phyloP scores from a whole-genome alignment of 2,888 invertebrate species.

The Mechanitis messenoides region DNA sequence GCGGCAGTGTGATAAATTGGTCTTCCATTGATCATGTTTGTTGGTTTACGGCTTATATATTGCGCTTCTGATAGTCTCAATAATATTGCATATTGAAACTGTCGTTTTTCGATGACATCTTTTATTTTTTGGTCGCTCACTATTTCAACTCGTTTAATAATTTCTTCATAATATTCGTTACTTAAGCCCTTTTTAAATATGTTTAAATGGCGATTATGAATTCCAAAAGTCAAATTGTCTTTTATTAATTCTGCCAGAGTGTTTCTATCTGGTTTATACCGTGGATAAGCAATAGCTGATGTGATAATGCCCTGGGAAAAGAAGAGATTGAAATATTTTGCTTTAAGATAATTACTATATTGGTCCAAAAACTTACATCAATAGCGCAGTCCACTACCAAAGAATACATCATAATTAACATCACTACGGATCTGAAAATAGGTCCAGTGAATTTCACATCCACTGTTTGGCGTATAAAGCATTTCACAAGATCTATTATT shows the following conservation, averaged over 20 bases:
- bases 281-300: conserved; percentile 60
- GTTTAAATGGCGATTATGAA: conserved; percentile 53
- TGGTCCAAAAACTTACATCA: conserved; percentile 56
- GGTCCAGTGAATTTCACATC: conserved; percentile 57
- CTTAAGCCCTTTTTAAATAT: conserved; percentile 52
- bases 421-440: conserved; percentile 49
- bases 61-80: conserved; percentile 63
- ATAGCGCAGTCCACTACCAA: conserved; percentile 63
- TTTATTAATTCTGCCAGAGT: conserved; percentile 42
- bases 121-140: conserved; percentile 58
- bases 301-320: conserved; percentile 62
- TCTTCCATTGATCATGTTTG: conserved; percentile 55
- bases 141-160: conserved; percentile 52
- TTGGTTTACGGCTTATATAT: conserved; percentile 46
- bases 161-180: conserved; percentile 34
- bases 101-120: conserved; percentile 52
- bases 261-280: conserved; percentile 53
- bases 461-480: conserved; percentile 63
- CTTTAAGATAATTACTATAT: background rate
- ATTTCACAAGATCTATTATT: conserved; percentile 56
- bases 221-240: conserved; percentile 55
- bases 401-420: conserved; percentile 59
- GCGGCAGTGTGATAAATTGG: conserved; percentile 66
- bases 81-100: conserved; percentile 66
- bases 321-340: conserved; percentile 13